phyloP scores from a whole-genome alignment of 2,113 vertebrate species.

The Fukomys damarensis region DNA sequence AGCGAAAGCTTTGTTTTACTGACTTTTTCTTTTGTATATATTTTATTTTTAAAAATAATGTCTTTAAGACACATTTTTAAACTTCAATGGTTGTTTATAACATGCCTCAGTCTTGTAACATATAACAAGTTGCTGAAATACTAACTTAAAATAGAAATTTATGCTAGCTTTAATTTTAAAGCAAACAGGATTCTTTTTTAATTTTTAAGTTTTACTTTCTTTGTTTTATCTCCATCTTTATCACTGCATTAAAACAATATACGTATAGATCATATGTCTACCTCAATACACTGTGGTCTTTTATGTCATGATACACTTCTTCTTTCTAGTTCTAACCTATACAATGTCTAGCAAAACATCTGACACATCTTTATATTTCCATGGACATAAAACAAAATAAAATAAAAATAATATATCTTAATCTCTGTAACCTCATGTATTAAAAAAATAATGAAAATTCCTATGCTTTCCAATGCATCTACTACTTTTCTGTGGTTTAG shows the following conservation, averaged over 20 bases:
- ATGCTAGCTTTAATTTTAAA: neutral
- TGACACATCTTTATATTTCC: neutral
- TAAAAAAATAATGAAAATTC: neutral
- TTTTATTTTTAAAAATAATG: neutral
- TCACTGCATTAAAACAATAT: neutral
- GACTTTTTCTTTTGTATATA: neutral
- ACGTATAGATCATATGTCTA: neutral
- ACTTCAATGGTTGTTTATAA: neutral
- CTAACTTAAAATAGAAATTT: neutral
- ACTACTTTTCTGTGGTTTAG: neutral
- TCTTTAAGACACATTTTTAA: neutral
- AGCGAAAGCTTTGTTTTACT: constrained; percentile 3
- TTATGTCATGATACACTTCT: neutral
- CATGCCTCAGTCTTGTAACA: neutral
- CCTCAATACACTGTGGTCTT: neutral
- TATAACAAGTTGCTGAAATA: neutral
- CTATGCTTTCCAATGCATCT: neutral
- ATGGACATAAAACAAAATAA: neutral
- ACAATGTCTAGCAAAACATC: neutral
- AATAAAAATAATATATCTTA: neutral
- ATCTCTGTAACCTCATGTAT: neutral
- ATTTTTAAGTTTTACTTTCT: constrained; percentile 2
- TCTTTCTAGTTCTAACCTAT: neutral
- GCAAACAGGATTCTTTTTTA: neutral
- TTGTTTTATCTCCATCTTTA: neutral